Evolutionary conservation across 92 coral and sea anemone genomes (phyloP).

Genomic region (Phenganax stokvisi): DNA sequence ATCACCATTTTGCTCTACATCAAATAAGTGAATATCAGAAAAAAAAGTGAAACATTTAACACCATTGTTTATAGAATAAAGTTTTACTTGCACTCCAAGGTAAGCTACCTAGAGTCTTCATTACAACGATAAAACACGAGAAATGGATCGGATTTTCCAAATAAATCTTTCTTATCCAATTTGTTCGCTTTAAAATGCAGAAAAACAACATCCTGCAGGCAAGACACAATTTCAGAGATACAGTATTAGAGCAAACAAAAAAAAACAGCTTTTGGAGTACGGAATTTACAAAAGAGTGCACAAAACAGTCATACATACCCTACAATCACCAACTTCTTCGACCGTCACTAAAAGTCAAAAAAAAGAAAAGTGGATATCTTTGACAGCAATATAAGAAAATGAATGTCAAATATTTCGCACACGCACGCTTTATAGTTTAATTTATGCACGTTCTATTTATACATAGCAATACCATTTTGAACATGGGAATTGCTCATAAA

Average conservation of each 20-base stretch:
- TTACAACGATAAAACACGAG: conserved; percentile 86
- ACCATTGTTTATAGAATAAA: not conserved
- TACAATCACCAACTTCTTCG: conserved; percentile 81
- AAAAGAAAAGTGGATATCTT: not conserved
- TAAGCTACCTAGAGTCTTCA: conserved; percentile 78
- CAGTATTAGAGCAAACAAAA: not conserved
- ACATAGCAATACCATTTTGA: too few relatives aligned
- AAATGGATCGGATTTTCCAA: conserved; percentile 98
- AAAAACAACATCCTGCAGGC: conserved; percentile 64
- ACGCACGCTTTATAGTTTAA: too few relatives aligned
- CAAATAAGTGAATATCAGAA: too few relatives aligned
- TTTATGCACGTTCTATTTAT: too few relatives aligned
- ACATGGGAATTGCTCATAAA: too few relatives aligned
- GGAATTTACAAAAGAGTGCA: not conserved
- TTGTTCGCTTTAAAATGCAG: conserved; percentile 80
- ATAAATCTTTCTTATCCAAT: conserved; percentile 90
- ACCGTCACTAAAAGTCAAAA: conserved; percentile 58
- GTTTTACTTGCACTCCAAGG: not conserved
- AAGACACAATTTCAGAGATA: not conserved
- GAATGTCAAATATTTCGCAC: too few relatives aligned
- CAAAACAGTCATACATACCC: conserved; percentile 42
- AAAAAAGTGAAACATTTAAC: not conserved
- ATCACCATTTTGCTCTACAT: too few relatives aligned
- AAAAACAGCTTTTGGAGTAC: not conserved
- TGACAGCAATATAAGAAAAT: too few relatives aligned